A percentile compares a stretch with the other conserved stretches of the same genome.
Conservation (phyloP, 2,888 invertebrate species). For the Siphonodentalium dalli region DNA sequence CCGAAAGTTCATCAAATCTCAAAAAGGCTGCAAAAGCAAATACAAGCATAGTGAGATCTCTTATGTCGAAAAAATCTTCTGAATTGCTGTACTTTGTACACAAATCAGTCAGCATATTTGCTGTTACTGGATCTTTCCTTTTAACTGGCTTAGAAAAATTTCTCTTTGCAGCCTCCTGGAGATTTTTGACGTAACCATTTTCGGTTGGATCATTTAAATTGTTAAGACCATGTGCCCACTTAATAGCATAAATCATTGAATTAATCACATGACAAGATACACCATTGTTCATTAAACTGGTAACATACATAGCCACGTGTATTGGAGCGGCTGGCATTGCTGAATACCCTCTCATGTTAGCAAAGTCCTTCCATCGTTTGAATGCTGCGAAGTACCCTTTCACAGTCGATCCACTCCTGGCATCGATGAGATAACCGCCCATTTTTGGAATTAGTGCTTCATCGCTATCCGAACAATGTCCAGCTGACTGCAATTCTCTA, state of each 20-base stretch:
- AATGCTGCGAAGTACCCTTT: constrained; percentile 12
- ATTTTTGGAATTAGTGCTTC: neutral
- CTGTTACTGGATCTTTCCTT: constrained; percentile 17
- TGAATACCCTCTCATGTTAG: neutral
- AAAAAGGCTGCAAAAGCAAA: constrained; percentile 11
- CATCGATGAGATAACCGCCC: constrained; percentile 7
- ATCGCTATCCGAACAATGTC: too few species aligned
- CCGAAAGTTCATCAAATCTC: too few species aligned
- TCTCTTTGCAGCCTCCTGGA: constrained; percentile 19
- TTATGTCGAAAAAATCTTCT: constrained; percentile 1
- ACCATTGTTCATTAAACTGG: constrained; percentile 9
- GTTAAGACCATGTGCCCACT: constrained; percentile 18
- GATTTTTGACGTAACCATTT: constrained; percentile 9
- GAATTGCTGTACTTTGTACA: constrained; percentile 7
- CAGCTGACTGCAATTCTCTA: too few species aligned
- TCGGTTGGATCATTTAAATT: constrained; percentile 14
- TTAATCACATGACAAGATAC: constrained; percentile 7
- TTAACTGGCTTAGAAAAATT: constrained; percentile 10
- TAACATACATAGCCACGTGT: constrained; percentile 19
- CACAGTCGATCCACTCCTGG: constrained; percentile 14
- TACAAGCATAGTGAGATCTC: constrained; percentile 8
- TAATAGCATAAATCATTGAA: constrained; percentile 19
- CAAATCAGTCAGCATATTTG: constrained; percentile 12
- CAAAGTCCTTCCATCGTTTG: constrained; percentile 8
- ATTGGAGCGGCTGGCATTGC: constrained; percentile 13